Evolutionary conservation across 2,797 vertebrate genomes (phyloP).

Genomic region (Pygocentrus nattereri): DNA sequence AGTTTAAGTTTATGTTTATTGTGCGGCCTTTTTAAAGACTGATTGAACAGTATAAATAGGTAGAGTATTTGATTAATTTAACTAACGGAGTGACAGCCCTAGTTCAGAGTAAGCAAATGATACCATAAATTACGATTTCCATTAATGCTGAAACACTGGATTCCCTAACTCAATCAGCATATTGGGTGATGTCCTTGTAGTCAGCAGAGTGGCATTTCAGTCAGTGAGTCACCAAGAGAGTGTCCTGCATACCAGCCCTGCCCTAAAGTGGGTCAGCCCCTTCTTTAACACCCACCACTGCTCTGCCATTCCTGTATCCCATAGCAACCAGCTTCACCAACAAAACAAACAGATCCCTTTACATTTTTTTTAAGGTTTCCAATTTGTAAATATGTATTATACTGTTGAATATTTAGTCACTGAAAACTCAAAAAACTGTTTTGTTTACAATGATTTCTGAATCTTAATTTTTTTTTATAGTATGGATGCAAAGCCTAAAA

Average conservation of each 20-base stretch:
- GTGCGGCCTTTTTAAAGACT: background rate
- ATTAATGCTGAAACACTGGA: background rate
- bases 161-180: background rate
- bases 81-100: too few relatives aligned
- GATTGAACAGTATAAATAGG: too few relatives aligned
- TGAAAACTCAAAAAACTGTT: background rate
- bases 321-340: constrained; percentile 43
- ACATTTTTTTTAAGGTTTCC: background rate
- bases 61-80: too few relatives aligned
- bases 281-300: constrained; percentile 26
- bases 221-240: constrained; percentile 54
- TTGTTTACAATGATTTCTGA: too few relatives aligned
- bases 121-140: constrained; percentile 20
- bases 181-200: constrained; percentile 25
- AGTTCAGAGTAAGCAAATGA: background rate
- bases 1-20: too few relatives aligned
- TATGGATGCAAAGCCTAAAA: too few relatives aligned
- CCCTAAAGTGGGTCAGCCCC: constrained; percentile 48
- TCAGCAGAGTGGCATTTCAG: constrained; percentile 42
- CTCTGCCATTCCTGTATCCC: constrained; percentile 25
- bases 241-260: constrained; percentile 52
- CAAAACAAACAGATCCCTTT: constrained; percentile 38
- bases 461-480: too few relatives aligned
- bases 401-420: background rate
- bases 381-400: background rate